Conservation (phyloP, 2,888 invertebrate genomes). For the Hypolimnas misippus region DNA sequence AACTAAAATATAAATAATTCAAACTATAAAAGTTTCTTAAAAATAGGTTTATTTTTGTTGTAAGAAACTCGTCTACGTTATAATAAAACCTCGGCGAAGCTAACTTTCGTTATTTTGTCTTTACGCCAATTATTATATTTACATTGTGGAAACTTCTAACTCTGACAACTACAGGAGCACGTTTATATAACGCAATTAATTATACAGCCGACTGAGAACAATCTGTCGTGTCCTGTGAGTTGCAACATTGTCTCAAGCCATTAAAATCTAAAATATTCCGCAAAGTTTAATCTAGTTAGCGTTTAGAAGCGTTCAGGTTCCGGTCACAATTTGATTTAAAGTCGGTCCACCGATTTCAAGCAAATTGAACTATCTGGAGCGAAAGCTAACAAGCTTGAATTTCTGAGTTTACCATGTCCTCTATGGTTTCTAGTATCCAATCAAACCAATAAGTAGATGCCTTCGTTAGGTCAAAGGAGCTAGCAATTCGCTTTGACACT, state of each 20-base stretch:
- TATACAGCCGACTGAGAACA: not conserved
- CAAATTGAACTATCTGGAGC: conserved; percentile 12
- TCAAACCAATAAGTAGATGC: not conserved
- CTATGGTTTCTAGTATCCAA: not conserved
- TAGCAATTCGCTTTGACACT: not conserved
- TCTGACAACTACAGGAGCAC: not conserved
- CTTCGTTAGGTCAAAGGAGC: not conserved
- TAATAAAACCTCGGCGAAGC: too few species aligned
- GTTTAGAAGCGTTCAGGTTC: conserved; percentile 4
- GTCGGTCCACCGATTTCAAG: conserved; percentile 8
- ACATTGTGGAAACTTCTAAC: not conserved
- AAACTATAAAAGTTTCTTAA: too few species aligned
- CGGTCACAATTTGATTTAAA: conserved; percentile 10
- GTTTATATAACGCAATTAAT: not conserved
- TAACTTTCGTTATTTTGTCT: too few species aligned
- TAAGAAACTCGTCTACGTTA: too few species aligned
- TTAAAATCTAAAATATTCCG: not conserved
- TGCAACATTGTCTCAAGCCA: not conserved
- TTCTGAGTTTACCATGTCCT: not conserved
- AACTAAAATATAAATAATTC: too few species aligned
- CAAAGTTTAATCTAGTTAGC: not conserved
- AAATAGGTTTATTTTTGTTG: too few species aligned
- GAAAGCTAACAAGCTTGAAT: conserved; percentile 10
- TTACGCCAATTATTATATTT: too few species aligned
- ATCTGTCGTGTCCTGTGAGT: not conserved